These are phyloP conservation scores for Zoanthus sansibaricus DNA, from an alignment of 92 coral and sea anemone genomes.

Conservation along the genomic window DNA sequence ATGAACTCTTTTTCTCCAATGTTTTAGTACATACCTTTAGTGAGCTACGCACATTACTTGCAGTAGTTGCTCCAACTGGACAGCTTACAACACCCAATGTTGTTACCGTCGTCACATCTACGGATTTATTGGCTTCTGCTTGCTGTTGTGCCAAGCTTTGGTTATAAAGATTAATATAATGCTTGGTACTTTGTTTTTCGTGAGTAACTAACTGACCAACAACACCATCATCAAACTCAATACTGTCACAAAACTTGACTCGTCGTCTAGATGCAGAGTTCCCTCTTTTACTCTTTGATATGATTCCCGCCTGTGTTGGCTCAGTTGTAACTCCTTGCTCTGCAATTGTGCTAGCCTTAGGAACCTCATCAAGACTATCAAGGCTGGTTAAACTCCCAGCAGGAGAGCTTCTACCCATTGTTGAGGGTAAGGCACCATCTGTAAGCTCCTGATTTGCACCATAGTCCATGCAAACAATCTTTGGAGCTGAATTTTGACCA, in stretches of 20 bases:
- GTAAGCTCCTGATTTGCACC: constrained; percentile 66
- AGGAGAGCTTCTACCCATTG: constrained; percentile 61
- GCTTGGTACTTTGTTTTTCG: constrained; percentile 83
- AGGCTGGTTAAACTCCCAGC: constrained; percentile 93
- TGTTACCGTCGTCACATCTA: background rate
- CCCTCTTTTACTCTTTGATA: constrained; percentile 56
- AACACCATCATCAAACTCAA: constrained; percentile 95
- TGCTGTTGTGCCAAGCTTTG: constrained; percentile 50
- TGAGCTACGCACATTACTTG: background rate
- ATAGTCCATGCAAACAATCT: constrained; percentile 80
- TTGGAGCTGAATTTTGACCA: constrained; percentile 80
- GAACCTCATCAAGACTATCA: constrained; percentile 92
- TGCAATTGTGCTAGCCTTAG: constrained; percentile 39
- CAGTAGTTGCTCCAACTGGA: background rate
- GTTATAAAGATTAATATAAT: constrained; percentile 69
- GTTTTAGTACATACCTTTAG: background rate
- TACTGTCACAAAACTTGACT: constrained; percentile 94
- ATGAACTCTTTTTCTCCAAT: background rate
- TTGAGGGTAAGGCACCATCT: constrained; percentile 85
- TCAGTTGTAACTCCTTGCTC: constrained; percentile 43
- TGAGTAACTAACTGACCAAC: constrained; percentile 89
- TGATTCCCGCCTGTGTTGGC: constrained; percentile 68
- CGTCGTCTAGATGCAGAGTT: constrained; percentile 79
- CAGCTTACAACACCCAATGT: background rate
- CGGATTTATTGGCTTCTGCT: background rate